Conservation (phyloP, 2,797 vertebrate genomes). For the Gymnothorax javanicus region DNA sequence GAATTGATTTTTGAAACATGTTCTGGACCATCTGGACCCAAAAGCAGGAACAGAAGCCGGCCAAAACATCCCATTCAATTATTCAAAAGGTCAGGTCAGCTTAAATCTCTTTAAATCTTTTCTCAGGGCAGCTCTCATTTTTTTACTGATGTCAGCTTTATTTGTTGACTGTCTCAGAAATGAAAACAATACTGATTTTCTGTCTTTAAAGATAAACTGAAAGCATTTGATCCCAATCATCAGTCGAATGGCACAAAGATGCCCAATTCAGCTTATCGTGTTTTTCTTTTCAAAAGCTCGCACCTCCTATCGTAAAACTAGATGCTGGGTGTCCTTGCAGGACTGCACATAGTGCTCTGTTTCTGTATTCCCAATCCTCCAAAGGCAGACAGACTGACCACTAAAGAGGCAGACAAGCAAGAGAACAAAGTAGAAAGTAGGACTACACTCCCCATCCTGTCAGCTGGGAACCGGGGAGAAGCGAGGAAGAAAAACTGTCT, state of each 20-base stretch:
- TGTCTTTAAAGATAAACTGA: neutral
- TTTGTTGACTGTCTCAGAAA: neutral
- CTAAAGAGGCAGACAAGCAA: neutral
- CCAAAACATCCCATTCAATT: neutral
- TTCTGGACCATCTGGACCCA: neutral
- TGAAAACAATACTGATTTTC: neutral
- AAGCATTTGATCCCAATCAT: neutral
- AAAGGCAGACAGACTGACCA: conserved; percentile 3
- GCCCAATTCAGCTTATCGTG: neutral
- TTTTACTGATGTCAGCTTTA: neutral
- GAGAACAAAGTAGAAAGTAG: conserved; percentile 22
- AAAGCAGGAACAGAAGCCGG: neutral
- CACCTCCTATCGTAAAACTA: neutral
- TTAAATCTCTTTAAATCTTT: neutral
- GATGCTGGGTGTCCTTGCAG: neutral
- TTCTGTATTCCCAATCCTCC: conserved; percentile 8
- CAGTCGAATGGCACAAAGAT: neutral
- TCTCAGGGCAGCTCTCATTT: neutral
- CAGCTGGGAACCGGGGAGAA: neutral
- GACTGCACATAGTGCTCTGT: neutral
- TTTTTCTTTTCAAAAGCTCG: neutral
- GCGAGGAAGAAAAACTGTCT: conserved; percentile 25
- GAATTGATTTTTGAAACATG: neutral
- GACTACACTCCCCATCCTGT: conserved; percentile 7
- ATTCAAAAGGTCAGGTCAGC: neutral